Percentiles rank a stretch among this genome's conserved stretches.
Evolutionary conservation across 2,113 vertebrate genomes (phyloP).

Genomic region (Eleginops maclovinus): DNA sequence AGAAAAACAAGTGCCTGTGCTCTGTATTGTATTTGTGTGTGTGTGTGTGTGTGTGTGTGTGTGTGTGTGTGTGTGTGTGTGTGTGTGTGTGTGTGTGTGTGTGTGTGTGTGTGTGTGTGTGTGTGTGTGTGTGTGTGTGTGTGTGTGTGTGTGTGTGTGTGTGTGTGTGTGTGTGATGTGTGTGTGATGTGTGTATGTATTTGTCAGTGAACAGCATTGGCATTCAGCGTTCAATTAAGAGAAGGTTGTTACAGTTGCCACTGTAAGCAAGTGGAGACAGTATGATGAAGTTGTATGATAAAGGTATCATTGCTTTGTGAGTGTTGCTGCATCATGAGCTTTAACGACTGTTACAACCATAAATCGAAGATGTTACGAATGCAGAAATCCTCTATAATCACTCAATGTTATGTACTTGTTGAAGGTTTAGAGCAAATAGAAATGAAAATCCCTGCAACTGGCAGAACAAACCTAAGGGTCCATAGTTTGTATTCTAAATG

Average conservation of each 20-base stretch:
- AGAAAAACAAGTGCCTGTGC: constrained; percentile 78
- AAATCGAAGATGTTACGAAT: constrained; percentile 47
- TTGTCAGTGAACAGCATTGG: constrained; percentile 54
- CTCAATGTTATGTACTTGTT: constrained; percentile 62
- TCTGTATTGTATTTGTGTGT: constrained; percentile 61
- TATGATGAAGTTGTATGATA: constrained; percentile 47
- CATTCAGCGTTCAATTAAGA: constrained; percentile 55
- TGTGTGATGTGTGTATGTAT: constrained; percentile 49
- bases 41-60: constrained; percentile 44
- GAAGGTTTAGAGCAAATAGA: constrained; percentile 43
- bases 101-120: constrained; percentile 51
- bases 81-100: constrained; percentile 59
- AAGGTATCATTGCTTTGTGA: constrained; percentile 56
- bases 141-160: constrained; percentile 54
- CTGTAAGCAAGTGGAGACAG: constrained; percentile 46
- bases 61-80: constrained; percentile 51
- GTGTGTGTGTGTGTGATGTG: constrained; percentile 52
- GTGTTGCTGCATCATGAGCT: constrained; percentile 65
- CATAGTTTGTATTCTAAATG: constrained; percentile 34
- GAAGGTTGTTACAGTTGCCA: constrained; percentile 43
- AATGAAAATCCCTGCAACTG: constrained; percentile 38
- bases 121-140: constrained; percentile 52
- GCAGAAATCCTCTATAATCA: constrained; percentile 54
- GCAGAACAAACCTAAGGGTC: constrained; percentile 50
- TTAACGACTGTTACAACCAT: constrained; percentile 69